Evolutionary conservation across 1,140 invertebrate genomes (phyloP).

Genomic region (Drosophila bifasciata): DNA sequence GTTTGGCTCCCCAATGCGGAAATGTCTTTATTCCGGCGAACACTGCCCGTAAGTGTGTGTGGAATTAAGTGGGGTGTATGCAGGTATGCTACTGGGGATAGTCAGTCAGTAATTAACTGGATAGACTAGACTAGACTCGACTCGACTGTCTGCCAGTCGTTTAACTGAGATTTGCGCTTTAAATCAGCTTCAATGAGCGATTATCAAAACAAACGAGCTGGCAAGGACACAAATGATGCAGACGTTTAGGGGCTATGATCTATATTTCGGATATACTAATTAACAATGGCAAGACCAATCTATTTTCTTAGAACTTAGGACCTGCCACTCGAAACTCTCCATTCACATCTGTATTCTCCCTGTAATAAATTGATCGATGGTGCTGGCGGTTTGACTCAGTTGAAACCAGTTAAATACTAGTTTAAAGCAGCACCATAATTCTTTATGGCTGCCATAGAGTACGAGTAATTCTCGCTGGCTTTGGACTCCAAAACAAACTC

Average conservation of each 20-base stretch:
- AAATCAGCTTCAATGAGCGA: constrained; percentile 7
- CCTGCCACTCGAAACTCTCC: background rate
- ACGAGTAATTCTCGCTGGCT: constrained; percentile 7
- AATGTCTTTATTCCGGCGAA: constrained; percentile 23
- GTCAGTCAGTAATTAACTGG: constrained; percentile 40
- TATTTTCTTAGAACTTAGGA: too few relatives aligned
- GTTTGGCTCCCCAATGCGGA: constrained; percentile 24
- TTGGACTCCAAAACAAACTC: constrained; percentile 11
- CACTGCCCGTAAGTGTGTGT: constrained; percentile 1
- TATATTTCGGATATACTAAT: background rate
- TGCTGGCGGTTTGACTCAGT: constrained; percentile 33
- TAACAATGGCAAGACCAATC: background rate
- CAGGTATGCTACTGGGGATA: constrained; percentile 8
- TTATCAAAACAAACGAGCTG: background rate
- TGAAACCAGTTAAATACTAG: constrained; percentile 66
- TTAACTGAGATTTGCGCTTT: constrained; percentile 26
- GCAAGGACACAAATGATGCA: too few relatives aligned
- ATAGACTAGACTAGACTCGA: constrained; percentile 4
- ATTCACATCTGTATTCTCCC: constrained; percentile 3
- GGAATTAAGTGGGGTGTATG: constrained; percentile 9
- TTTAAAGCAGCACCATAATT: constrained; percentile 49
- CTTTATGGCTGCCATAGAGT: constrained; percentile 28
- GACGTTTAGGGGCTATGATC: too few relatives aligned
- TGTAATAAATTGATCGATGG: constrained; percentile 29
- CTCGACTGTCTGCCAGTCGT: constrained; percentile 3